These are phyloP conservation scores for Pseudochaenichthys georgianus DNA, from an alignment of 2,797 vertebrate species.

Conservation along the genomic window DNA sequence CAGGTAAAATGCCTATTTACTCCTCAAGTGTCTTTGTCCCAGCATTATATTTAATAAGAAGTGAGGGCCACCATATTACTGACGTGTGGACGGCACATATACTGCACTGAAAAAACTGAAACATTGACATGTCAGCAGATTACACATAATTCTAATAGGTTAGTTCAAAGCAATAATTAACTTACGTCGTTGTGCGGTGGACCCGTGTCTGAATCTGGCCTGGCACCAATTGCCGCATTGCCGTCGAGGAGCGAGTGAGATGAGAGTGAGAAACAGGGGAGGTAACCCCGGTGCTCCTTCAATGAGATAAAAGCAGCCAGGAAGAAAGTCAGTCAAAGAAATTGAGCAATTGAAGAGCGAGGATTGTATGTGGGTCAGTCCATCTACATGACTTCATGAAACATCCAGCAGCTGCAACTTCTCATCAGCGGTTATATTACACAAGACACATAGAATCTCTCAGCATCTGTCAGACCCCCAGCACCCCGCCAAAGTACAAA, in stretches of 20 bases:
- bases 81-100: no score
- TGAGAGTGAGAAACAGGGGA: slow-evolving; percentile 26
- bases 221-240: neutral
- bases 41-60: no score
- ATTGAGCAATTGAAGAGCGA: slow-evolving; percentile 5
- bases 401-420: slow-evolving; percentile 51
- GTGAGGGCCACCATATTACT: no score
- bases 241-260: neutral
- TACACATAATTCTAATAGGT: no score
- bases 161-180: no score
- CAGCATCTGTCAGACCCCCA: slow-evolving; percentile 40
- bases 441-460: slow-evolving; percentile 33
- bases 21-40: no score
- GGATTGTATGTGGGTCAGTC: slow-evolving; percentile 65
- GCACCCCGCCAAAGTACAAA: no score
- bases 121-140: no score
- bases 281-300: slow-evolving; percentile 11
- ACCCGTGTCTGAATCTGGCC: no score
- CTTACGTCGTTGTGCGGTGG: no score
- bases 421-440: slow-evolving; percentile 46
- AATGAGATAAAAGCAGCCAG: slow-evolving; percentile 44
- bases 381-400: slow-evolving; percentile 59
- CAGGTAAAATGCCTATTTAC: no score
- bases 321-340: slow-evolving; percentile 9
- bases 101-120: no score